A percentile compares a stretch with the other conserved stretches of the same genome.
These are phyloP conservation scores for Menura novaehollandiae DNA, from an alignment of 2,113 vertebrate species.

Conservation along the genomic window DNA sequence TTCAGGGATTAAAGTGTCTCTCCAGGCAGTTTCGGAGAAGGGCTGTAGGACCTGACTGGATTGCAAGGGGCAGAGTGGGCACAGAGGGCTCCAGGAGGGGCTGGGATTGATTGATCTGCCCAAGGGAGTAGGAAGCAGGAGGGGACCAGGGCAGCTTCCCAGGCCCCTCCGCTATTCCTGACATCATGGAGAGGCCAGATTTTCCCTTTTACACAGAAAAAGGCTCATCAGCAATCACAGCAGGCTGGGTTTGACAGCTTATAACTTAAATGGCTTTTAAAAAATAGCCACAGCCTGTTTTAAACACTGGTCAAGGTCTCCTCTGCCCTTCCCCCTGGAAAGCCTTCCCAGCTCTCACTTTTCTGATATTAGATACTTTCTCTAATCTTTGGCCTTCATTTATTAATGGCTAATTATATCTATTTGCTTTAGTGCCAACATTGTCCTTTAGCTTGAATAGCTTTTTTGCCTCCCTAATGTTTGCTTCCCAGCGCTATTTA, in stretches of 20 bases:
- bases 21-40: background rate
- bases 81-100: background rate
- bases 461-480: background rate
- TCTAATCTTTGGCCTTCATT: constrained; percentile 26
- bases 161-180: background rate
- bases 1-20: background rate
- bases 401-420: constrained; percentile 50
- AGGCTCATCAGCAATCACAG: background rate
- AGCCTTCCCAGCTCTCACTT: background rate
- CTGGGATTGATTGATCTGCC: background rate
- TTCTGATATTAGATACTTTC: background rate
- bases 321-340: background rate
- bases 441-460: constrained; percentile 37
- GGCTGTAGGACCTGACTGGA: background rate
- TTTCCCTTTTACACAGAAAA: background rate
- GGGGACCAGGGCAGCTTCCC: background rate
- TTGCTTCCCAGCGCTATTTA: background rate
- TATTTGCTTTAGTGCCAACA: constrained; percentile 36
- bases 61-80: background rate
- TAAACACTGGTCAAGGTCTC: background rate
- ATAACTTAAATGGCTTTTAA: background rate
- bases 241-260: background rate
- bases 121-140: background rate
- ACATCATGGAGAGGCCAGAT: fast-evolving
- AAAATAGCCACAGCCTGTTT: background rate